Conservation (phyloP, 2,888 invertebrate species). For the Portevinia maculata region DNA sequence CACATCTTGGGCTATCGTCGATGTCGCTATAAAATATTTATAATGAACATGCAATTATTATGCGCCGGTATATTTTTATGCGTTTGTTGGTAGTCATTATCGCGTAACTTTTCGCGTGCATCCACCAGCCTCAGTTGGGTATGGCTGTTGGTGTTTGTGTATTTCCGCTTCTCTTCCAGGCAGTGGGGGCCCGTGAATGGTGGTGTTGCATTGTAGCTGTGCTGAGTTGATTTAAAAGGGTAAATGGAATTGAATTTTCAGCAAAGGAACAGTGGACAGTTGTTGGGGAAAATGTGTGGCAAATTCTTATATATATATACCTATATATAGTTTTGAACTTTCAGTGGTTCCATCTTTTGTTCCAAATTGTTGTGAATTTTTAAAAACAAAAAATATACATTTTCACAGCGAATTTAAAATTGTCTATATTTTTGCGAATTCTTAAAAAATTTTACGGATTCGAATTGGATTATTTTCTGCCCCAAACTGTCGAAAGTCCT, state of each 20-base stretch:
- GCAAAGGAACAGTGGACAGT: no score
- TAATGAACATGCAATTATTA: constrained; percentile 22
- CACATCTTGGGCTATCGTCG: not conserved
- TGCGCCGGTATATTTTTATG: not conserved
- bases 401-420: no score
- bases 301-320: no score
- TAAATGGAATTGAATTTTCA: not conserved
- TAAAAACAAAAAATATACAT: no score
- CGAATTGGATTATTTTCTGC: no score
- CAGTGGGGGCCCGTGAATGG: not conserved
- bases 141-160: not conserved
- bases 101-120: not conserved
- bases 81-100: not conserved
- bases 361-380: no score
- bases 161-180: not conserved
- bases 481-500: no score
- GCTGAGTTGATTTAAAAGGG: constrained; percentile 1
- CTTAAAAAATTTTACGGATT: no score
- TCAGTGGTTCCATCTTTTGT: no score
- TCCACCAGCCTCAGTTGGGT: not conserved
- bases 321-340: no score
- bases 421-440: no score
- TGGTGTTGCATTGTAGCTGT: not conserved
- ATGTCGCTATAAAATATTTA: constrained; percentile 42
- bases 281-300: no score